A percentile compares a stretch with the other conserved stretches of the same genome.
Conservation (phyloP, 2,888 invertebrate species). For the Lepeophtheirus nordmannii region DNA sequence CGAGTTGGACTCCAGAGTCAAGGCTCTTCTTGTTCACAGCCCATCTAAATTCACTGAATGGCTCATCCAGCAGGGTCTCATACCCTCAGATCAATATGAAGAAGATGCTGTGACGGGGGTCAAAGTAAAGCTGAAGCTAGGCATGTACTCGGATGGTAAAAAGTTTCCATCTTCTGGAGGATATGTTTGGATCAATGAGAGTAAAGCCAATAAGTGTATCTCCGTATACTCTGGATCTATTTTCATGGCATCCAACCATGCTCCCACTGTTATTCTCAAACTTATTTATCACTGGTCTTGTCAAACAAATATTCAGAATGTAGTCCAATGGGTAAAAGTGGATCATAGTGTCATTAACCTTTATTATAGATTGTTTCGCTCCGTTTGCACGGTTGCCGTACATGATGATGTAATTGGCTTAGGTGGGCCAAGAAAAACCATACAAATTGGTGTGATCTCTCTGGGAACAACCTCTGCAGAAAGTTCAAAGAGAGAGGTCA, state of each 20-base stretch:
- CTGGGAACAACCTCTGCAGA: conserved; percentile 69
- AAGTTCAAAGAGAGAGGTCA: conserved; percentile 45
- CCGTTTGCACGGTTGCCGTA: conserved; percentile 60
- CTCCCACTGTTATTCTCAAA: conserved; percentile 63
- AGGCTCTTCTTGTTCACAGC: conserved; percentile 60
- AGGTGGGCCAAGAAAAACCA: conserved; percentile 28
- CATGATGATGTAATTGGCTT: conserved; percentile 36
- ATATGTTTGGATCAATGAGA: conserved; percentile 77
- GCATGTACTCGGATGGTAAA: conserved; percentile 68
- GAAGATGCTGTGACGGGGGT: conserved; percentile 11
- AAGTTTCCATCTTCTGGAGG: conserved; percentile 59
- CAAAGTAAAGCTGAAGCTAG: conserved; percentile 53
- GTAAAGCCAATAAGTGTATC: conserved; percentile 65
- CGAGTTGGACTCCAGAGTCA: conserved; percentile 54
- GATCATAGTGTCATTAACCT: conserved; percentile 51
- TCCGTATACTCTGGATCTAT: conserved; percentile 73
- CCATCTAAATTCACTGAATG: conserved; percentile 76
- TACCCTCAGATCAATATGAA: conserved; percentile 33
- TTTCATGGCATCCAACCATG: conserved; percentile 67
- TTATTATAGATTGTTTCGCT: conserved; percentile 53
- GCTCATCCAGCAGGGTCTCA: conserved; percentile 68
- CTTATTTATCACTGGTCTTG: conserved; percentile 80
- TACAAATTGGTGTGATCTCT: conserved; percentile 59
- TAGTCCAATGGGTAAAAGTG: conserved; percentile 71
- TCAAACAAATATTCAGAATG: conserved; percentile 73